Percentiles rank a stretch among this genome's conserved stretches.
phyloP scores from a whole-genome alignment of 2,113 vertebrate species.

The Actenoides hombroni region DNA sequence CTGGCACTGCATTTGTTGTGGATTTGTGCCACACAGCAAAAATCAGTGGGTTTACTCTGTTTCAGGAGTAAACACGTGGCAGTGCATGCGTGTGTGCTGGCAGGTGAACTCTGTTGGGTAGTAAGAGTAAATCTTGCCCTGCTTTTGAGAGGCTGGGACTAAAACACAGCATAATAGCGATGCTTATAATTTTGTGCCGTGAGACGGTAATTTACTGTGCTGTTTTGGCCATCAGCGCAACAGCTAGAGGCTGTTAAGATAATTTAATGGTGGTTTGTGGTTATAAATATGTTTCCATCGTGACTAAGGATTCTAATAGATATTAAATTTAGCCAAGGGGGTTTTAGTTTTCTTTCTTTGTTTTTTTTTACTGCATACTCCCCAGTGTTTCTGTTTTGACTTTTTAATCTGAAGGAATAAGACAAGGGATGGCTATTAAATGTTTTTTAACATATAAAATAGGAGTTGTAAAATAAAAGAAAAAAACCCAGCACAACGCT shows the following conservation, averaged over 20 bases:
- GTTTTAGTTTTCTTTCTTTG: neutral
- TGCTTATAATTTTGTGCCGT: neutral
- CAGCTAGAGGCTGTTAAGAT: slow-evolving; percentile 43
- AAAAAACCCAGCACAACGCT: neutral
- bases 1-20: accelerated
- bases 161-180: neutral
- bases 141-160: neutral
- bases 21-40: neutral
- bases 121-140: neutral
- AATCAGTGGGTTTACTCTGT: neutral
- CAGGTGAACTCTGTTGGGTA: neutral
- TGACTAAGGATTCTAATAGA: slow-evolving; percentile 51
- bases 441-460: neutral
- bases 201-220: neutral
- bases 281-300: slow-evolving; percentile 61
- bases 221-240: slow-evolving; percentile 17
- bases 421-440: neutral
- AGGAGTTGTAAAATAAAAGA: neutral
- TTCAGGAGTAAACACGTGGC: accelerated
- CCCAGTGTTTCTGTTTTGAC: slow-evolving; percentile 37
- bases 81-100: neutral
- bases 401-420: slow-evolving; percentile 9
- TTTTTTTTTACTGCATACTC: neutral
- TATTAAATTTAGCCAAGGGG: neutral
- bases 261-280: slow-evolving; percentile 48